Base-by-base conservation (phyloP, 2,113 vertebrate genomes). In the Sapayoa aenigma region DNA sequence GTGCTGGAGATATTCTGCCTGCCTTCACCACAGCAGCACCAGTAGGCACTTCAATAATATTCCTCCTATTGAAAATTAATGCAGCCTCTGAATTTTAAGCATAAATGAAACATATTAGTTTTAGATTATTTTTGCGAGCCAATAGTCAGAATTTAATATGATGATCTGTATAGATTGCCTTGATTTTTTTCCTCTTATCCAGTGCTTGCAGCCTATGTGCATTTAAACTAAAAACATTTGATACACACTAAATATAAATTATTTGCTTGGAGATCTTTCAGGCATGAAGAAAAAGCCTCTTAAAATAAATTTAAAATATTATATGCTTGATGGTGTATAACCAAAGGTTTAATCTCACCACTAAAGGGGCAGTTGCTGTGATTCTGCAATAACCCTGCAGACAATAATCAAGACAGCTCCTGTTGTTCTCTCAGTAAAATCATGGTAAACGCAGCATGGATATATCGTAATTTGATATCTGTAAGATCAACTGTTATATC, bases 231-330 rank as follows among this genome's bases (percentile, higher is more conserved):
- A 97, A 97, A 97, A 97, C 84, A 97, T 95, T 96, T 95, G 94
- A 97, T 96, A 97, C 84, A 97, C 81, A 97, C 96, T 95, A 98
- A 98, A 97, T 98, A 97, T 97, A 97, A 98, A 98, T 98, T 97
- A 98, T 98, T 98, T 98, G 96, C 97, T 97, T 93, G 90, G 94
- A 95, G 95, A 96, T 97, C 97, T 98, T 96, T 98, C 97, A 95
- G 96, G 98, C 98, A 98, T 98, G 97, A 98, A 98, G 97, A 98
- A 97, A 98, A 98, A 96, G 97, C 97, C 97, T 98, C 98, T 98
- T 97, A 97, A 98, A 98, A 97, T 98, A 98, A 98, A 97, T 98
- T 97, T 97, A 98, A 98, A 98, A 98, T 98, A 98, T 97, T 97
- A 98, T 98, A 97, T 97, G 98, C 98, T 98, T 96, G 97, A 97